A percentile compares a stretch with the other conserved stretches of the same genome.
phyloP scores from a whole-genome alignment of 1,140 invertebrate genomes.

The Halyomorpha halys region DNA sequence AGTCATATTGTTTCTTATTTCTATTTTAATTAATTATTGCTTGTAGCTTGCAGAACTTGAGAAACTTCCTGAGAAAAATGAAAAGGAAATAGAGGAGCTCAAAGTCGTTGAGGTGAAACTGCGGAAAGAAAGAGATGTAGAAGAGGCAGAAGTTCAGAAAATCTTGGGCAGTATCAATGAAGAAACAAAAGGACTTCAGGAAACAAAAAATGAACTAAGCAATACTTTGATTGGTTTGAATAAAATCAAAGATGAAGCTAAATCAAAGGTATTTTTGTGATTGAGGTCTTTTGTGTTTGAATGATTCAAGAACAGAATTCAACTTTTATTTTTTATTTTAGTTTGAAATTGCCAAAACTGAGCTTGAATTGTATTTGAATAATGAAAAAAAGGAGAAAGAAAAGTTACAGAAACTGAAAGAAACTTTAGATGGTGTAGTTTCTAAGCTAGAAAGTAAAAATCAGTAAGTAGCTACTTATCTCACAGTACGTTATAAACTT shows the following conservation, averaged over 20 bases:
- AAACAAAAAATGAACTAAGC: constrained; percentile 53
- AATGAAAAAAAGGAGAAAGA: constrained; percentile 61
- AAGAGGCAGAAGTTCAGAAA: constrained; percentile 44
- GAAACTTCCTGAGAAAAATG: constrained; percentile 56
- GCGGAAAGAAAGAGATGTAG: constrained; percentile 34
- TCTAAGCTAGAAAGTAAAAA: constrained; percentile 21
- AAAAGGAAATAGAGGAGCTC: constrained; percentile 59
- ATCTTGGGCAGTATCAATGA: constrained; percentile 41
- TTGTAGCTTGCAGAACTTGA: constrained; percentile 40
- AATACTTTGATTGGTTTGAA: constrained; percentile 55
- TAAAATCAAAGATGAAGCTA: constrained; percentile 60
- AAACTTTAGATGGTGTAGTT: constrained; percentile 31
- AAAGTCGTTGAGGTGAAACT: constrained; percentile 41
- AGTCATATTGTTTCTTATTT: neutral
- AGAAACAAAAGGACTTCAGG: constrained; percentile 41
- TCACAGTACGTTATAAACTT: too few relatives aligned
- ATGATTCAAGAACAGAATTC: neutral
- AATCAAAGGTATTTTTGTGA: constrained; percentile 44
- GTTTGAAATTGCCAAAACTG: constrained; percentile 64
- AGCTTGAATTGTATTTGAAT: constrained; percentile 70
- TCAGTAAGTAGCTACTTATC: constrained; percentile 17
- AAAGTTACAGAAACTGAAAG: constrained; percentile 38
- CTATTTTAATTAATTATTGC: neutral
- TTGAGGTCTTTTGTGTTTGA: neutral
- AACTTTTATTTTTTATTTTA: constrained; percentile 34